phyloP scores from a whole-genome alignment of 1,140 invertebrate species.

The Neotoxoptera formosana region DNA sequence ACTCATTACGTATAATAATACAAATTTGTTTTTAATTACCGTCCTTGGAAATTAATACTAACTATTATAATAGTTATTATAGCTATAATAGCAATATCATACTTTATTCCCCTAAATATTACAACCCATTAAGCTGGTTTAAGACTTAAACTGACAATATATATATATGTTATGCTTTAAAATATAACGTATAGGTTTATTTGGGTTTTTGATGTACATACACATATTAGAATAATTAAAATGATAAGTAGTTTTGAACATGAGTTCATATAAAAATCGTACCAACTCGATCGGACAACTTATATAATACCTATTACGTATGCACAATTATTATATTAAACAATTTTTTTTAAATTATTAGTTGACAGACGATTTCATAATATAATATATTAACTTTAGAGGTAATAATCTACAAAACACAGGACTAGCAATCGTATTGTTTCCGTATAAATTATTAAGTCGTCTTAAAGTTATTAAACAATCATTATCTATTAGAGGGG shows the following conservation, averaged over 20 bases:
- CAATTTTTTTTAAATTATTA: background rate
- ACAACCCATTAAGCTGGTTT: background rate
- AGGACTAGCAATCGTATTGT: background rate
- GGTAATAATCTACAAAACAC: background rate
- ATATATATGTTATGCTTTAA: too few relatives aligned
- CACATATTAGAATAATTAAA: too few relatives aligned
- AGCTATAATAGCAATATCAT: background rate
- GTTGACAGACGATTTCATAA: background rate
- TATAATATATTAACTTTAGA: too few relatives aligned
- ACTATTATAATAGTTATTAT: background rate
- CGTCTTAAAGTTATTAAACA: background rate
- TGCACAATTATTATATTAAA: too few relatives aligned
- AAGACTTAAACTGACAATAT: background rate
- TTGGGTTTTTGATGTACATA: too few relatives aligned
- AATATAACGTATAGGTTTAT: too few relatives aligned
- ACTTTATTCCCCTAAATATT: background rate
- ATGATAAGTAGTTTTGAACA: background rate
- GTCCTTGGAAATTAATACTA: background rate
- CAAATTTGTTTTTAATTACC: constrained; percentile 30
- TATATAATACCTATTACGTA: too few relatives aligned
- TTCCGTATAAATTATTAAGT: background rate
- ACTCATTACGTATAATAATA: background rate
- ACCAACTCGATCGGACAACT: too few relatives aligned
- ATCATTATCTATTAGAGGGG: background rate
- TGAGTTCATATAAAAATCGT: background rate